Conservation (phyloP, 2,797 vertebrate genomes). For the Moxostoma hubbsi region DNA sequence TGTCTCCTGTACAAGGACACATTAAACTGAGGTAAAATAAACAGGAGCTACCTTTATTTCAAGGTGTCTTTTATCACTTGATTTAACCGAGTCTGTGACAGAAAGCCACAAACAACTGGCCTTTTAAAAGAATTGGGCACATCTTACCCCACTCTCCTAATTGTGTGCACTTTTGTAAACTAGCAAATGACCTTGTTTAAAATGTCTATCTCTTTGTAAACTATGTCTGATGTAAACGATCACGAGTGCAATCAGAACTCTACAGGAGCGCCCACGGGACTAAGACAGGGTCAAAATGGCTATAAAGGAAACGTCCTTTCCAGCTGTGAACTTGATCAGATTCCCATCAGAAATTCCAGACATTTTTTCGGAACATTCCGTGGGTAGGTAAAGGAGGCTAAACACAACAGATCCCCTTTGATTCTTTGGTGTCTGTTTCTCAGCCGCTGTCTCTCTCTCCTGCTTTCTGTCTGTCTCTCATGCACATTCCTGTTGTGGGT, state of each 20-base stretch:
- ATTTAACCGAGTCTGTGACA: no score
- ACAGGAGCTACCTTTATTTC: no score
- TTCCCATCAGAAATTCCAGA: slow-evolving; percentile 71
- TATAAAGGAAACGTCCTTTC: slow-evolving; percentile 58
- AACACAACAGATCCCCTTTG: slow-evolving; percentile 31
- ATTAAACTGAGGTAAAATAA: no score
- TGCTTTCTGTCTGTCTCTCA: slow-evolving; percentile 13
- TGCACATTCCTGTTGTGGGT: slow-evolving; percentile 1
- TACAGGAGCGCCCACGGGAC: slow-evolving; percentile 30
- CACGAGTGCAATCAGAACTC: slow-evolving; percentile 20
- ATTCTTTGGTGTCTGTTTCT: neutral
- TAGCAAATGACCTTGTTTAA: no score
- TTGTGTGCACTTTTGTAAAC: no score
- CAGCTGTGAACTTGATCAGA: slow-evolving; percentile 66
- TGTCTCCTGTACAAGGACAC: no score
- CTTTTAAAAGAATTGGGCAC: no score
- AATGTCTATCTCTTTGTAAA: neutral
- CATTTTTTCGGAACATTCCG: slow-evolving; percentile 31
- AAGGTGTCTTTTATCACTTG: no score
- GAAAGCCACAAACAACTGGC: no score
- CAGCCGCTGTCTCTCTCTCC: neutral
- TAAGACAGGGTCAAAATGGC: slow-evolving; percentile 47
- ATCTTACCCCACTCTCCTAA: no score
- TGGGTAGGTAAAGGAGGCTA: slow-evolving; percentile 4
- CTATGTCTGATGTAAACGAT: no score